A percentile compares a stretch with the other conserved stretches of the same genome.
These are phyloP conservation scores for Thyatira batis DNA, from an alignment of 2,888 invertebrate genomes.

Conservation along the genomic window DNA sequence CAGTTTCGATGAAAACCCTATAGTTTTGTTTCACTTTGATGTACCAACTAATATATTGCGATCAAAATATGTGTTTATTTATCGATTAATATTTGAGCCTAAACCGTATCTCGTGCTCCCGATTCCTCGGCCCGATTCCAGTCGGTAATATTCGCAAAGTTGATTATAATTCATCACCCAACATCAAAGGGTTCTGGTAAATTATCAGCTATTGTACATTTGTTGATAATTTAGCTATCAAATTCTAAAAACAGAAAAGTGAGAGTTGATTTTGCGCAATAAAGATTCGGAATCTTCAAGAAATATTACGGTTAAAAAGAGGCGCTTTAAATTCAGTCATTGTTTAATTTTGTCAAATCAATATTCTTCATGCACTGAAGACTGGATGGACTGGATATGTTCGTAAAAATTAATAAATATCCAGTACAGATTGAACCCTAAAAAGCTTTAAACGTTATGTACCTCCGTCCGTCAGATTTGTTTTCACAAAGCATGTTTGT, in stretches of 20 bases:
- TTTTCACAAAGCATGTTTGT: not conserved
- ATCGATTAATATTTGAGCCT: not conserved
- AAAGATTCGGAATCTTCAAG: too few relatives aligned
- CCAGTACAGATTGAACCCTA: not conserved
- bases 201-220: not conserved
- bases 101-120: not conserved
- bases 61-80: not conserved
- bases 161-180: not conserved
- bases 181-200: not conserved
- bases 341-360: too few relatives aligned
- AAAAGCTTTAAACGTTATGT: not conserved
- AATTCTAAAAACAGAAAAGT: not conserved
- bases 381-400: too few relatives aligned
- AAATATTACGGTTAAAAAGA: too few relatives aligned
- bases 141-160: not conserved
- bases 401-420: too few relatives aligned
- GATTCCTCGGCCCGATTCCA: not conserved
- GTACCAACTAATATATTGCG: not conserved
- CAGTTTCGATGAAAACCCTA: not conserved
- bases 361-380: too few relatives aligned
- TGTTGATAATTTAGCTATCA: not conserved
- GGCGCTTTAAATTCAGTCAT: too few relatives aligned
- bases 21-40: not conserved
- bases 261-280: too few relatives aligned
- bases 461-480: not conserved